Evolutionary conservation across 2,888 invertebrate species (phyloP).

Genomic region (Endomychus coccineus): DNA sequence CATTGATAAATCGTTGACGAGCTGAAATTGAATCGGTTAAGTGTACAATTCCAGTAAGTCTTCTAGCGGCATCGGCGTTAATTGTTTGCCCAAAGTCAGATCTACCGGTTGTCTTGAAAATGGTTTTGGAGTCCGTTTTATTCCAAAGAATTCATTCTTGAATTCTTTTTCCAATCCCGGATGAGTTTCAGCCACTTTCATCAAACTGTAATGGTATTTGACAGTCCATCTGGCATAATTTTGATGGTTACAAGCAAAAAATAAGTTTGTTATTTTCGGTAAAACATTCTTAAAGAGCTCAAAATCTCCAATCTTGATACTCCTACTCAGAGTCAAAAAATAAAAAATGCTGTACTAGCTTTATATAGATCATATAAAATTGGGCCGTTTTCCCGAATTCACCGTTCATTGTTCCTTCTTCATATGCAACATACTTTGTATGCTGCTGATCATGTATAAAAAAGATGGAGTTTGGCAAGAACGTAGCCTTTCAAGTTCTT

Average conservation of each 20-base stretch:
- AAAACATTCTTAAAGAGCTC: neutral
- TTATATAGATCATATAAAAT: conserved; percentile 1
- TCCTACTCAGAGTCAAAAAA: no score
- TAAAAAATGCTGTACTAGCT: neutral
- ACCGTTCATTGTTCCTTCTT: neutral
- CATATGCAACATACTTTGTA: neutral
- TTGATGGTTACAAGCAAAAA: conserved; percentile 1
- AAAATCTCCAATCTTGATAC: conserved; percentile 1
- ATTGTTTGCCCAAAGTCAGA: no score
- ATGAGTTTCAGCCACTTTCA: conserved; percentile 4
- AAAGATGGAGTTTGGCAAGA: neutral
- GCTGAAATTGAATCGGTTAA: no score
- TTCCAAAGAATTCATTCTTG: neutral
- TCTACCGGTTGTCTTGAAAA: no score
- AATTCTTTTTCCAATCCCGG: neutral
- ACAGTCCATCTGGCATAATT: conserved; percentile 3
- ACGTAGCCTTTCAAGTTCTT: conserved; percentile 17
- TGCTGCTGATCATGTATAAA: no score
- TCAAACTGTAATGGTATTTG: neutral
- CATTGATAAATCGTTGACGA: conserved; percentile 5
- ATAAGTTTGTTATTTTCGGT: conserved; percentile 1
- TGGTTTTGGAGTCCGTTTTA: neutral
- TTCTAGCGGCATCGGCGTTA: no score
- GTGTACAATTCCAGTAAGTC: no score
- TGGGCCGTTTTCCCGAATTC: no score